These are phyloP conservation scores for Asteroscopus sphinx DNA, from an alignment of 2,888 invertebrate genomes.

Conservation along the genomic window DNA sequence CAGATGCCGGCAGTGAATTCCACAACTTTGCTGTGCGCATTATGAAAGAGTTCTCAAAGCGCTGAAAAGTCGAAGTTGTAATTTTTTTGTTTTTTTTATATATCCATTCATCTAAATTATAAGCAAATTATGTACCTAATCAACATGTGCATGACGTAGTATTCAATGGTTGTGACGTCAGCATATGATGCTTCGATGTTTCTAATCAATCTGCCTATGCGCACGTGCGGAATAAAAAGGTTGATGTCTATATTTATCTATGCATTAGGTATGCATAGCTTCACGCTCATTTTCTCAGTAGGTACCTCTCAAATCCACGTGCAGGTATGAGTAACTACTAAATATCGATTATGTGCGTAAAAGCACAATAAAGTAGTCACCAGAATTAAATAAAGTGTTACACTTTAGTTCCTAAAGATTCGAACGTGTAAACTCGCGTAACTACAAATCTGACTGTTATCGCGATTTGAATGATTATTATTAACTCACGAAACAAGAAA, in stretches of 20 bases:
- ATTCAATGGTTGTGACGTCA: constrained; percentile 40
- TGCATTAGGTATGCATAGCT: constrained; percentile 30
- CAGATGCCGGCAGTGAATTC: too few relatives aligned
- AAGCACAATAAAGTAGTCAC: background rate
- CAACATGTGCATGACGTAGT: constrained; percentile 13
- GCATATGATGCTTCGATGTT: constrained; percentile 37
- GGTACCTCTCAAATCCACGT: constrained; percentile 31
- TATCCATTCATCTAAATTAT: constrained; percentile 23
- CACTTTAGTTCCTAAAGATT: background rate
- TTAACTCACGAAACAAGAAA: too few relatives aligned
- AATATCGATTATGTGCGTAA: constrained; percentile 15
- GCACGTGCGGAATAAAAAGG: constrained; percentile 43
- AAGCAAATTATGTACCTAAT: constrained; percentile 19
- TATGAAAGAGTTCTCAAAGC: too few relatives aligned
- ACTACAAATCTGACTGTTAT: background rate
- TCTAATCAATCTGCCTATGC: constrained; percentile 42
- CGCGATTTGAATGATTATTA: background rate
- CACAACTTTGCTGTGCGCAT: too few relatives aligned
- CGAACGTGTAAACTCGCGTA: background rate
- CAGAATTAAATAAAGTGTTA: background rate
- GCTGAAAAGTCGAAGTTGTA: too few relatives aligned
- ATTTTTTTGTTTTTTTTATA: background rate
- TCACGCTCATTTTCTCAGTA: constrained; percentile 42
- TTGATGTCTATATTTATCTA: constrained; percentile 47
- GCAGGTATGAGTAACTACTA: constrained; percentile 7